Evolutionary conservation across 2,113 vertebrate species (phyloP), one percentile per base, ranked within the genome.

Genomic region (Sorex fumeus): DNA sequence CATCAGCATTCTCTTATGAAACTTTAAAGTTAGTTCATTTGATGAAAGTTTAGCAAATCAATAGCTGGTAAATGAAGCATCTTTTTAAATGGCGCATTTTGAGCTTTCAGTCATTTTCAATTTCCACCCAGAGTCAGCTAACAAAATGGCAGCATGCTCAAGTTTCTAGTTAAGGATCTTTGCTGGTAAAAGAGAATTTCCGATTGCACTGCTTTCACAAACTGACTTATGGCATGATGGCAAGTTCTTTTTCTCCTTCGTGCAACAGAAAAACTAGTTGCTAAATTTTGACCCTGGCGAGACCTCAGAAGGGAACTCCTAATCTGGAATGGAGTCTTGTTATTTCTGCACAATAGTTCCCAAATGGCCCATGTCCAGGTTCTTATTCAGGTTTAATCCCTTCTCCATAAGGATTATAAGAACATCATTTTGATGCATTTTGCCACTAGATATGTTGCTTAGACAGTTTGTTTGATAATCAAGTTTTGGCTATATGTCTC

Each of bases 31-130:
- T 75, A 57, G 36, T 36, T 72, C n/a, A 80, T 80, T 64, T 94
- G 27, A 72, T 60, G 15, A 62, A 75, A 83, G 23, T 57, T 83
- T 86, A 88, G 30, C 66, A 85, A 90, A 88, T 88, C n/a, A 36
- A 50, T 62, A 69, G 6, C 69, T 87, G 60, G 12, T 19, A 75
- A 94, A 67, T 77, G 45, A 77, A 84, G 1, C 19, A 82, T 34
- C 0, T 50, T 82, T 85, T 77, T 75, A 83, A 80, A 50, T 8
- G 3, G 30, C 45, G 8, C 34, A 53, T 92, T 93, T 62, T 74
- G 47, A 69, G 47, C 8, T 64, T 76, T 87, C 2, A 70, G 13
- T 32, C 13, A 30, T 3, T 57, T 88, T 71, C 76, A 74, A 4
- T 91, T 57, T 71, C 27, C 45, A 71, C 7, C 57, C 8, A 62